phyloP scores from a whole-genome alignment of 2,888 invertebrate genomes.

The Parochlus steinenii region DNA sequence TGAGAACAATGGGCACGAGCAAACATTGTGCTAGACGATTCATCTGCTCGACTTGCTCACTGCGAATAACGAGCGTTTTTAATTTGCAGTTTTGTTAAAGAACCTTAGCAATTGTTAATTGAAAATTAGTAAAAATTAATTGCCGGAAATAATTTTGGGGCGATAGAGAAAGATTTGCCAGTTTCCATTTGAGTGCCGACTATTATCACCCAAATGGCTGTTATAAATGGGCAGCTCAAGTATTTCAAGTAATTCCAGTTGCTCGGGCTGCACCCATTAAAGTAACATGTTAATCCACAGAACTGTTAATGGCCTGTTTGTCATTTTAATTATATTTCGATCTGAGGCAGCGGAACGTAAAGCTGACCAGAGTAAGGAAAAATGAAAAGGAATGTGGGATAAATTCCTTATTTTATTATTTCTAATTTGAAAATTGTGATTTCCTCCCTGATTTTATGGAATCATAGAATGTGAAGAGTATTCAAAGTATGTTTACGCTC shows the following conservation, averaged over 20 bases:
- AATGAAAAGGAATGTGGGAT: not conserved
- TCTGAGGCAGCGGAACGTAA: not conserved
- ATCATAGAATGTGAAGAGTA: slow-evolving; percentile 31
- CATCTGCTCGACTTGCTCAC: too few species aligned
- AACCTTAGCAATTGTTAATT: slow-evolving; percentile 11
- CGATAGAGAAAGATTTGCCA: slow-evolving; percentile 1
- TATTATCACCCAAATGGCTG: too few species aligned
- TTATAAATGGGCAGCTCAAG: too few species aligned
- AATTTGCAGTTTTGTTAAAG: slow-evolving; percentile 11
- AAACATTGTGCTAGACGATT: too few species aligned
- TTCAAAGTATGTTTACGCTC: slow-evolving; percentile 25
- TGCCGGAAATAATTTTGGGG: slow-evolving; percentile 10
- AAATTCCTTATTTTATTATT: slow-evolving; percentile 1
- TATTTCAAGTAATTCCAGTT: too few species aligned
- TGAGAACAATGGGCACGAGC: too few species aligned
- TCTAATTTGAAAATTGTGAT: not conserved
- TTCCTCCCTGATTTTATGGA: not conserved
- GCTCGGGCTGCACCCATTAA: too few species aligned
- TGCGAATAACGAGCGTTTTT: too few species aligned
- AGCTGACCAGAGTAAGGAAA: slow-evolving; percentile 5
- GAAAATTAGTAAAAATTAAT: slow-evolving; percentile 12
- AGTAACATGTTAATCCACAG: too few species aligned
- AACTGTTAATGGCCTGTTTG: too few species aligned
- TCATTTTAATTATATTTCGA: too few species aligned
- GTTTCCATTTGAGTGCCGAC: not conserved